Percentiles rank a stretch among this genome's conserved stretches.
These are phyloP conservation scores for Anoplophora glabripennis DNA, from an alignment of 1,140 invertebrate genomes.

Conservation along the genomic window DNA sequence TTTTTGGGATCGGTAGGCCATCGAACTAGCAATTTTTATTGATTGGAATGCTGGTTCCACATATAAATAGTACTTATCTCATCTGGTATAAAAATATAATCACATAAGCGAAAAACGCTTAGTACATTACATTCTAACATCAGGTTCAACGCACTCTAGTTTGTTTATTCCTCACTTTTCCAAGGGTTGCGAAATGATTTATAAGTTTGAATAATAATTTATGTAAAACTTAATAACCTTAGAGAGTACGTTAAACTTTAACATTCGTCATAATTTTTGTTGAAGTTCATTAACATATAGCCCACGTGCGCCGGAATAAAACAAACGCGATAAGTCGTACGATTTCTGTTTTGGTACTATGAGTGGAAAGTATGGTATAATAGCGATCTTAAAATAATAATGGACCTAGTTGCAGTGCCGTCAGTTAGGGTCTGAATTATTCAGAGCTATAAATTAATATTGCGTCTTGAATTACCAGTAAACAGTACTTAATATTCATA, in stretches of 20 bases:
- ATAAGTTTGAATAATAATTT: not conserved
- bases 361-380: slow-evolving; percentile 20
- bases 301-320: slow-evolving; percentile 9
- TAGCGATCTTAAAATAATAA: not conserved
- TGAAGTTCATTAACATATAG: slow-evolving; percentile 21
- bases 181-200: slow-evolving; percentile 15
- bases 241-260: slow-evolving; percentile 12
- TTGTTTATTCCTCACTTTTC: slow-evolving; percentile 6
- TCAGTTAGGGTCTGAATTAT: too few relatives aligned
- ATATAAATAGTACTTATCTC: too few relatives aligned
- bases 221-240: slow-evolving; percentile 12
- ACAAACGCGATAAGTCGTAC: slow-evolving; percentile 1
- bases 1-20: too few relatives aligned
- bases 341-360: slow-evolving; percentile 16
- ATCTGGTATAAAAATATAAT: too few relatives aligned
- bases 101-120: too few relatives aligned
- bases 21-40: too few relatives aligned
- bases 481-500: too few relatives aligned
- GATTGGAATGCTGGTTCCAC: too few relatives aligned
- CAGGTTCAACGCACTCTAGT: not conserved
- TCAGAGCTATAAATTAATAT: too few relatives aligned
- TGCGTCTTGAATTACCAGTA: too few relatives aligned
- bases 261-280: slow-evolving; percentile 16
- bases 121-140: too few relatives aligned
- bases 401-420: too few relatives aligned